A percentile compares a stretch with the other conserved stretches of the same genome.
Conservation (phyloP, 2,888 invertebrate species). For the Amiota mariae region DNA sequence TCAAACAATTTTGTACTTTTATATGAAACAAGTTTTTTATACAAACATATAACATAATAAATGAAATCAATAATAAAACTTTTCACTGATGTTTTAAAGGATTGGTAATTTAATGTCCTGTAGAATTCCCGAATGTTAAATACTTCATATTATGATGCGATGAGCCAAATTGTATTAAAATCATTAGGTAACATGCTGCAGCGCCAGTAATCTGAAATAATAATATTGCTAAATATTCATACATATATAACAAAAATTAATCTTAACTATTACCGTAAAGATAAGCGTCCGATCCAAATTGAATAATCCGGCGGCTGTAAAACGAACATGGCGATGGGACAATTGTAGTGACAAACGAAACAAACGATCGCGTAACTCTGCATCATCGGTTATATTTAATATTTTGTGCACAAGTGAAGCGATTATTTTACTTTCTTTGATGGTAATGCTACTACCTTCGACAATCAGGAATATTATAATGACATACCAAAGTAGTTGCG, state of each 20-base stretch:
- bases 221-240: too few relatives aligned
- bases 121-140: not conserved
- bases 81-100: too few relatives aligned
- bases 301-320: slow-evolving; percentile 73
- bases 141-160: slow-evolving; percentile 48
- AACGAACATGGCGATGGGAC: slow-evolving; percentile 67
- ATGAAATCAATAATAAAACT: not conserved
- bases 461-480: slow-evolving; percentile 69
- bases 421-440: slow-evolving; percentile 62
- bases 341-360: slow-evolving; percentile 70
- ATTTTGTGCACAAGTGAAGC: slow-evolving; percentile 70
- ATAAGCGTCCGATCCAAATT: slow-evolving; percentile 71
- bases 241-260: too few relatives aligned
- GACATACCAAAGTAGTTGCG: slow-evolving; percentile 69
- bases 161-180: slow-evolving; percentile 71
- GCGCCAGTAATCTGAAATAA: slow-evolving; percentile 69
- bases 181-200: slow-evolving; percentile 73
- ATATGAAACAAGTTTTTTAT: not conserved
- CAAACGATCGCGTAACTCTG: slow-evolving; percentile 64
- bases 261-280: slow-evolving; percentile 66
- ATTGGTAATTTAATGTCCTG: not conserved
- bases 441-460: slow-evolving; percentile 66
- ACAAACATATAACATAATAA: not conserved
- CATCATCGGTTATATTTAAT: slow-evolving; percentile 66
- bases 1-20: slow-evolving; percentile 24